Evolutionary conservation across 2,888 invertebrate genomes (phyloP), one percentile per base, ranked within the genome.

Genomic region (Andrena fulva): DNA sequence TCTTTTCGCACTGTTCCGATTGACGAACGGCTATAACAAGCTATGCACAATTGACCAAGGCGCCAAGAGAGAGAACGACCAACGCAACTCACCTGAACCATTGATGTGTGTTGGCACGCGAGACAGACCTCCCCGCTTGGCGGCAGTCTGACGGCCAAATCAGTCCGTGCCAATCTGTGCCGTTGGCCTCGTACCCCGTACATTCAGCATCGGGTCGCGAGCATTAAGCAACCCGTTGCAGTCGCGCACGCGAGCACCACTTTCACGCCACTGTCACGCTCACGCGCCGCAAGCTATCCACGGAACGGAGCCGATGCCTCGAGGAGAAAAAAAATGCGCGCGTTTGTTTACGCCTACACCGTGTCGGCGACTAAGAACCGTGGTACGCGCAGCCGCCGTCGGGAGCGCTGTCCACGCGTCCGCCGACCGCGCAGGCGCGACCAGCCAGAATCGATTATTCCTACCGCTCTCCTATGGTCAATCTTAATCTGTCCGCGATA

Each of bases 11-110:
- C 35, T 54, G 56, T 54, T 27, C 60, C 3, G 6, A 31, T 2
- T 52, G 2, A 12, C 27, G 7, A 5, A n/a, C 3, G 66, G 5
- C 12, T 8, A 8, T 3, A 7, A 29, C 2, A 3, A 7, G 42
- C n/a, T 8, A 48, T n/a, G 10, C 3, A 2, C 0, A 7, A 12
- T 10, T 52, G 5, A 20, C 42, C 12, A 42, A 5, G 42, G 5
- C 1, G 16, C 12, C 42, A 16, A 16, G 12, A 4, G n/a, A 29
- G 60, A 29, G 6, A 74, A 8, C 42, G n/a, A 20, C 7, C 1
- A 20, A 0, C 5, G 16, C 20, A 16, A 60, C 92, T 90, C 68
- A 93, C 93, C 92, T 93, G 92, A 90, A 93, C 87, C 93, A 93
- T 93, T 91, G 93, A 92, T 90, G 89, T 91, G 87, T 90, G 89